Evolutionary conservation across 1,140 invertebrate genomes (phyloP).

Genomic region (Oreohelix idahoensis): DNA sequence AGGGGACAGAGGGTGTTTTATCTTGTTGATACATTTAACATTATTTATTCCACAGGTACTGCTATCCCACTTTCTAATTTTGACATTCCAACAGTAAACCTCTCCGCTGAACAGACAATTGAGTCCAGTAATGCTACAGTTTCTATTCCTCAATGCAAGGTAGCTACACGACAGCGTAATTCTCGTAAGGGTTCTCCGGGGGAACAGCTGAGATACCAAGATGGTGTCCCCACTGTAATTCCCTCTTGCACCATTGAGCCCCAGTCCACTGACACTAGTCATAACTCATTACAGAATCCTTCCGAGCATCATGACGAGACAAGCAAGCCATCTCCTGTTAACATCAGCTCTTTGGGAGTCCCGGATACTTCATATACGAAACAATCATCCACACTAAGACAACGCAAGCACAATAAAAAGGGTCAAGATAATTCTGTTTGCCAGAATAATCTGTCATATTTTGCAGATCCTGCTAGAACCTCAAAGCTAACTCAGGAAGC

Average conservation of each 20-base stretch:
- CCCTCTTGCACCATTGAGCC: background rate
- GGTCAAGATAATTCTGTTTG: background rate
- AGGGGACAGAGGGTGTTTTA: too few species aligned
- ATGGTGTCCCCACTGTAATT: background rate
- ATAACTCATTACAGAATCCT: background rate
- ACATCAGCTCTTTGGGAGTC: background rate
- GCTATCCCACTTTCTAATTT: constrained; percentile 4
- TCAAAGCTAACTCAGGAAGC: background rate
- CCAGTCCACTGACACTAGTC: background rate
- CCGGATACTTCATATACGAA: background rate
- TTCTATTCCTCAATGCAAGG: background rate
- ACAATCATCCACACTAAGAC: background rate
- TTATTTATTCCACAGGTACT: background rate
- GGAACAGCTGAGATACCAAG: background rate
- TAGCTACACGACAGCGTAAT: background rate
- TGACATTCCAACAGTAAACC: background rate
- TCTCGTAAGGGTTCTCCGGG: background rate
- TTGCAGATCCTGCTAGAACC: background rate
- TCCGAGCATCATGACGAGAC: background rate
- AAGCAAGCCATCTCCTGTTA: background rate
- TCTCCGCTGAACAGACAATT: background rate
- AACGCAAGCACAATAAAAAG: background rate
- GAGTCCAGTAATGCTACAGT: background rate
- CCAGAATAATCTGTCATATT: background rate
- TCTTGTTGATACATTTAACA: too few species aligned